Base-by-base conservation (phyloP, 2,888 invertebrate genomes). In the Melanostoma scalare region DNA sequence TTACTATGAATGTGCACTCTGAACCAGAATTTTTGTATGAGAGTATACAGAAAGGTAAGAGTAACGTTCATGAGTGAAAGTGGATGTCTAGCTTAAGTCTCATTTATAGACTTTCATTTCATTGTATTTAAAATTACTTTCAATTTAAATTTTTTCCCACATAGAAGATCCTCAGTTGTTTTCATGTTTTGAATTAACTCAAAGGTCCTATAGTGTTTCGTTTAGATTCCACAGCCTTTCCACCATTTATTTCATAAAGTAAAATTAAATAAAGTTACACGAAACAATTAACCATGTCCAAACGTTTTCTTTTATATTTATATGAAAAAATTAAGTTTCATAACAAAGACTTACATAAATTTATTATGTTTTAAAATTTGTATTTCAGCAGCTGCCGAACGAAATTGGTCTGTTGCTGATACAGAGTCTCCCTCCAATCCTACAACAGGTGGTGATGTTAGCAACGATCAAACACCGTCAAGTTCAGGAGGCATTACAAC, bases 361-460 rank as follows among this genome's bases (percentile, higher is more conserved):
- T 46, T 33, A 35, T 44, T 0, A 50, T 52, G 35, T 78, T 20
- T 20, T 20, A 20, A 6, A 53, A 36, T 20, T 60, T 60, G 1
- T 48, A 61, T 79, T 84, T 1, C 68, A 85, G 85, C 40, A 79
- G 80, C 63, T 80, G 75, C 63, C 63, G 85, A 85, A 58, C 75
- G 85, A 65, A 85, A 73, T 68, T 85, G 85, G 85, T 80, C 85
- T 68, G 80, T 85, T 72, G 85, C 79, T 69, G 79, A 80, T 73
- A 76, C 75, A 80, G 85, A 80, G 50, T 85, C 85, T 68, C 85
- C 79, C 33, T 85, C 80, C 61, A 80, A 80, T 80, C 80, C 72
- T 44, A 68, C 52, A 65, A 75, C 72, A 56, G 61, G 61, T 42
- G 61, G 42, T 60, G 53, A 63, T 44, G 52, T 48, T 50, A 69